These are phyloP conservation scores for Eurystomus glaucurus DNA, from an alignment of 2,797 vertebrate species.

Conservation along the genomic window DNA sequence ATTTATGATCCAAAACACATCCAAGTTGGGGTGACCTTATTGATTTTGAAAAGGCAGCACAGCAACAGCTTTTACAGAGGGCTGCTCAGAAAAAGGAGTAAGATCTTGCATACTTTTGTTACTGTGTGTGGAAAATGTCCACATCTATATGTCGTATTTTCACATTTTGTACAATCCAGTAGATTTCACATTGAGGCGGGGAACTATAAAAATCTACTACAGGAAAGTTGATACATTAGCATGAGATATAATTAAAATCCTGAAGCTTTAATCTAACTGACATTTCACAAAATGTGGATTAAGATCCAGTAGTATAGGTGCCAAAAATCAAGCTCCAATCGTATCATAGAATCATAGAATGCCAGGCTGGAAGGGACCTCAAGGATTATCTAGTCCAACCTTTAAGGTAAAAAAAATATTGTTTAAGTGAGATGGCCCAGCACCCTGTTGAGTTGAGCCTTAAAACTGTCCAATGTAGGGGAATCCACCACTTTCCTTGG, in stretches of 20 bases:
- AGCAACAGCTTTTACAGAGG: neutral
- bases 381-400: no score
- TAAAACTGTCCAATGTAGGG: no score
- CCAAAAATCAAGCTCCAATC: accelerated
- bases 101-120: neutral
- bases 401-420: no score
- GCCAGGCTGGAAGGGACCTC: no score
- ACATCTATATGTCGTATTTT: neutral
- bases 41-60: conserved; percentile 40
- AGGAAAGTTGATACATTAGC: neutral
- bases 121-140: neutral
- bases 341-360: no score
- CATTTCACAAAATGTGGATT: neutral
- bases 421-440: no score
- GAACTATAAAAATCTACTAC: neutral
- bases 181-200: neutral
- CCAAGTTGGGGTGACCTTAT: neutral
- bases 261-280: neutral
- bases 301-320: neutral
- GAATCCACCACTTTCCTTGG: no score
- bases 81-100: neutral
- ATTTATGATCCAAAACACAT: conserved; percentile 1
- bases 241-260: neutral
- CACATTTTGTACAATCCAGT: neutral
- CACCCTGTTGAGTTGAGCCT: no score